A percentile compares a stretch with the other conserved stretches of the same genome.
Conservation (phyloP, 2,113 vertebrate species). For the Clarias batrachus region DNA sequence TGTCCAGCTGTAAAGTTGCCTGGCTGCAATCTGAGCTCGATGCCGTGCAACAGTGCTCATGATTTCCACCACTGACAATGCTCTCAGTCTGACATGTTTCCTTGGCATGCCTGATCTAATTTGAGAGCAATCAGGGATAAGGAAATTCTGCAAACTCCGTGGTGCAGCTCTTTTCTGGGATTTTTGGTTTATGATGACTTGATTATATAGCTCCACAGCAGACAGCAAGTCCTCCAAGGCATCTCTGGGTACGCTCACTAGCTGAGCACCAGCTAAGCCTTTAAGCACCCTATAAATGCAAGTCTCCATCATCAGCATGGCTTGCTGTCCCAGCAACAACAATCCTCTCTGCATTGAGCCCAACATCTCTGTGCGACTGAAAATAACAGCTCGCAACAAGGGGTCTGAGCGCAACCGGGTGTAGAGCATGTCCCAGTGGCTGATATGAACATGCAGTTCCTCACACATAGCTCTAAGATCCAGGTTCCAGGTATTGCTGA, state of each 20-base stretch:
- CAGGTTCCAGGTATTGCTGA: slow-evolving; percentile 18
- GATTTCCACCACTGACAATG: slow-evolving; percentile 58
- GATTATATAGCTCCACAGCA: slow-evolving; percentile 63
- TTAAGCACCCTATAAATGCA: slow-evolving; percentile 59
- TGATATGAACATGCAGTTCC: slow-evolving; percentile 67
- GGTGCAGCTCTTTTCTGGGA: slow-evolving; percentile 42
- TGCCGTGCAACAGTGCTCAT: slow-evolving; percentile 59
- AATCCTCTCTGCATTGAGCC: slow-evolving; percentile 54
- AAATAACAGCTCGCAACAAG: slow-evolving; percentile 52
- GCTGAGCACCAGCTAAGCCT: slow-evolving; percentile 49
- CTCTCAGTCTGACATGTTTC: slow-evolving; percentile 38
- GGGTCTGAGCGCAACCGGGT: slow-evolving; percentile 60
- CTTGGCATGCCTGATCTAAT: slow-evolving; percentile 10
- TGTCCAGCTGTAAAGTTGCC: slow-evolving; percentile 59
- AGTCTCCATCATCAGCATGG: slow-evolving; percentile 61
- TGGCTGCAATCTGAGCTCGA: slow-evolving; percentile 57
- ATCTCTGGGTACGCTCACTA: slow-evolving; percentile 56
- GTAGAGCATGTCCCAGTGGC: slow-evolving; percentile 64
- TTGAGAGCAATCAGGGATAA: slow-evolving; percentile 12
- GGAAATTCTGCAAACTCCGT: slow-evolving; percentile 45
- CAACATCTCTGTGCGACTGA: slow-evolving; percentile 45
- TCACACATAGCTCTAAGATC: slow-evolving; percentile 57
- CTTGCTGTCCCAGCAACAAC: slow-evolving; percentile 59
- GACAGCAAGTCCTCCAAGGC: slow-evolving; percentile 65
- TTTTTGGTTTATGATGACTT: slow-evolving; percentile 58